Evolutionary conservation across 2,113 vertebrate genomes (phyloP).

Genomic region (Garra rufa): DNA sequence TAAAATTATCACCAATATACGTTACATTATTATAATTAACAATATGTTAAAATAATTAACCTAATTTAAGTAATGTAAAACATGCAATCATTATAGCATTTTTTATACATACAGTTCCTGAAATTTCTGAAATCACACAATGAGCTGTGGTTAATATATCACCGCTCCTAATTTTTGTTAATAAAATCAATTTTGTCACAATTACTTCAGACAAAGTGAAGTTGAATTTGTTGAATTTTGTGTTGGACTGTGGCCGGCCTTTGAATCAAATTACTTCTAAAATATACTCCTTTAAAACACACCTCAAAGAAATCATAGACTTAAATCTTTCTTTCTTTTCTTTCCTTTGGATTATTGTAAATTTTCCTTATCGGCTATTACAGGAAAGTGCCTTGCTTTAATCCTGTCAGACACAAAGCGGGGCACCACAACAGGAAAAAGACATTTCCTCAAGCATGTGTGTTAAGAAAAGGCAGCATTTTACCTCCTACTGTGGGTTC

Average conservation of each 20-base stretch:
- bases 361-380: not conserved
- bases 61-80: too few species aligned
- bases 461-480: not conserved
- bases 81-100: too few species aligned
- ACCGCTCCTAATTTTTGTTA: too few species aligned
- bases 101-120: too few species aligned
- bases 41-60: too few species aligned
- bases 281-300: not conserved
- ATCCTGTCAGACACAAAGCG: not conserved
- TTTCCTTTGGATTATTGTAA: not conserved
- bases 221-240: not conserved
- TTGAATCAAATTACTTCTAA: not conserved
- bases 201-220: not conserved
- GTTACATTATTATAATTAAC: too few species aligned
- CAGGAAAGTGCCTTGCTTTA: not conserved
- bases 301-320: not conserved
- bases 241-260: not conserved
- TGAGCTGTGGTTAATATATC: too few species aligned
- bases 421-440: conserved; percentile 19
- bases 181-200: not conserved
- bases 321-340: not conserved
- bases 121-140: too few species aligned
- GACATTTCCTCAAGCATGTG: not conserved
- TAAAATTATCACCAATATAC: too few species aligned
- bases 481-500: not conserved